Evolutionary conservation across 2,113 vertebrate genomes (phyloP).

Genomic region (Oceanodroma tethys): DNA sequence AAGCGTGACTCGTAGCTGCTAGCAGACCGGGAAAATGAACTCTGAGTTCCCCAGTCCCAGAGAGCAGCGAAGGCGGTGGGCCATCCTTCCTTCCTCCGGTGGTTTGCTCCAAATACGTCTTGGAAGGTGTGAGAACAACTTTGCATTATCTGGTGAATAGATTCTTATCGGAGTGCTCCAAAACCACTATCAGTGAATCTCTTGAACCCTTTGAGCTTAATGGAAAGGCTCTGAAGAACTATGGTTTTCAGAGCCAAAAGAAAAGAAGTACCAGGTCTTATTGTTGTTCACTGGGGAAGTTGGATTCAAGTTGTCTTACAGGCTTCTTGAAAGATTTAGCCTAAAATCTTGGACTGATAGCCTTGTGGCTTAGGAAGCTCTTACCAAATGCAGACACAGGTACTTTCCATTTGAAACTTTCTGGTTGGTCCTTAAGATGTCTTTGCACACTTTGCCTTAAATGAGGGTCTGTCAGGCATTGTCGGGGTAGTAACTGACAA

Average conservation of each 20-base stretch:
- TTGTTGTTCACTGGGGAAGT: not conserved
- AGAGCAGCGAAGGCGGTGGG: not conserved
- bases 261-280: not conserved
- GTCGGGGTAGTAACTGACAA: not conserved
- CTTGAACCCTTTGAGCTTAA: not conserved
- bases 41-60: not conserved
- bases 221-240: not conserved
- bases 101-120: not conserved
- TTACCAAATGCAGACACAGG: not conserved
- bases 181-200: not conserved
- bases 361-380: not conserved
- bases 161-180: not conserved
- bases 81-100: not conserved
- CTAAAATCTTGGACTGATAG: not conserved
- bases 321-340: not conserved
- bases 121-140: not conserved
- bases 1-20: not conserved
- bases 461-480: not conserved
- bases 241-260: not conserved
- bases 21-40: not conserved
- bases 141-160: not conserved
- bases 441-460: not conserved
- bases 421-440: not conserved
- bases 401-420: not conserved
- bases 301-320: not conserved